A percentile compares a stretch with the other conserved stretches of the same genome.
Evolutionary conservation across 2,797 vertebrate genomes (phyloP).

Genomic region (Percopsis omiscomaycus): DNA sequence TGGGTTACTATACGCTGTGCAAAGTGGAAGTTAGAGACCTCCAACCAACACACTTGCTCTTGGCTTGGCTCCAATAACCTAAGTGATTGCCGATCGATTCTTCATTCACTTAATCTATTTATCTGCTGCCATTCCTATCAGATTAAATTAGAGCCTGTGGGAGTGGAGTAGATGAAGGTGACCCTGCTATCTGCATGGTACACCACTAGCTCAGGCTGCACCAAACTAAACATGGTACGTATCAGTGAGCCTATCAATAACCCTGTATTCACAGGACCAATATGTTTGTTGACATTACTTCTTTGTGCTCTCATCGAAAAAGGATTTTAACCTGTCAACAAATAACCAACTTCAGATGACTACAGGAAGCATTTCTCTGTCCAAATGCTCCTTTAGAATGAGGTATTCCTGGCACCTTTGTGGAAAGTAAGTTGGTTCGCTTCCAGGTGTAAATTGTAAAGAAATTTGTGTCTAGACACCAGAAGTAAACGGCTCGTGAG

Average conservation of each 20-base stretch:
- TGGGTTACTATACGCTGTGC: constrained; percentile 3
- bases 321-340: too few relatives aligned
- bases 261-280: neutral
- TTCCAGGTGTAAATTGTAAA: constrained; percentile 21
- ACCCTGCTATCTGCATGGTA: constrained; percentile 46
- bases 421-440: constrained; percentile 20
- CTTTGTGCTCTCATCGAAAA: too few relatives aligned
- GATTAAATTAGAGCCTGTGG: constrained; percentile 48
- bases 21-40: constrained; percentile 19
- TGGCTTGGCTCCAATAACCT: constrained; percentile 60
- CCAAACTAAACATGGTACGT: neutral
- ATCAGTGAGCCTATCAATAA: neutral
- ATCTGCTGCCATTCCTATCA: constrained; percentile 47
- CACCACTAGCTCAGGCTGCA: neutral
- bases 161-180: constrained; percentile 59
- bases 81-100: constrained; percentile 82
- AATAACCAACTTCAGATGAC: too few relatives aligned
- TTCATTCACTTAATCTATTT: constrained; percentile 74
- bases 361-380: neutral
- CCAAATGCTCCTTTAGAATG: neutral
- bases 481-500: constrained; percentile 12
- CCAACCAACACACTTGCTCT: constrained; percentile 32
- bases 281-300: too few relatives aligned
- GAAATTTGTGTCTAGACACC: neutral
- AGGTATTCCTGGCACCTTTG: neutral